Evolutionary conservation across 2,113 vertebrate species (phyloP), one percentile per base, ranked within the genome.

Genomic region (Neodontobutis hainanensis): DNA sequence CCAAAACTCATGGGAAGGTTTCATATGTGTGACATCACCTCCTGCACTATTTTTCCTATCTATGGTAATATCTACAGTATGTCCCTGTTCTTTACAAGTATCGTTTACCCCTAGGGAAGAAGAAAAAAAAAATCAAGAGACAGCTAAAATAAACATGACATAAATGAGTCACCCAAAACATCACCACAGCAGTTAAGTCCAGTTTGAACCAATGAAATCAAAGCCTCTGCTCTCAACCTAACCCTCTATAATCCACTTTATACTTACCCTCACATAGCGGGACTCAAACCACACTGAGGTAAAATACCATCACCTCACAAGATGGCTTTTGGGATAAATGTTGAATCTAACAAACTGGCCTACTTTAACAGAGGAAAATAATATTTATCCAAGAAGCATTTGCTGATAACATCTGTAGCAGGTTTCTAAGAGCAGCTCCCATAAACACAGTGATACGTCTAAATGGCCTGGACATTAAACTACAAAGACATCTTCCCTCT

Each of bases 391-490:
- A 65, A 83, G 68, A 35, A 50, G 51, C 55, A 38, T 67, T 69
- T 59, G 73, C 77, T 74, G 71, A 81, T 86, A 77, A 80, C 70
- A 77, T 85, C 85, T 85, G 77, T 70, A 48, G 84, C 74, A 71
- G 52, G n/a, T 65, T 84, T 66, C 78, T 89, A 89, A 91, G 85
- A 87, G 82, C 85, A 72, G 70, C 64, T 85, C 84, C 79, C 35
- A 78, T 90, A 90, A 90, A 91, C 86, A 84, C 69, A 75, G 75
- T 57, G 72, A 81, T 83, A 69, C 73, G 81, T 72, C 84, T 80
- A 83, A 85, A 82, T 65, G 52, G 74, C 65, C 47, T 15, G 38
- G 81, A 66, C 58, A 46, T 34, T 47, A 47, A 69, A 60, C 58
- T 11, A 42, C 50, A 68, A 50, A 77, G 60, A 68, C 59, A 71